Conservation (phyloP, 1,140 invertebrate genomes). For the Drosophila burlai region DNA sequence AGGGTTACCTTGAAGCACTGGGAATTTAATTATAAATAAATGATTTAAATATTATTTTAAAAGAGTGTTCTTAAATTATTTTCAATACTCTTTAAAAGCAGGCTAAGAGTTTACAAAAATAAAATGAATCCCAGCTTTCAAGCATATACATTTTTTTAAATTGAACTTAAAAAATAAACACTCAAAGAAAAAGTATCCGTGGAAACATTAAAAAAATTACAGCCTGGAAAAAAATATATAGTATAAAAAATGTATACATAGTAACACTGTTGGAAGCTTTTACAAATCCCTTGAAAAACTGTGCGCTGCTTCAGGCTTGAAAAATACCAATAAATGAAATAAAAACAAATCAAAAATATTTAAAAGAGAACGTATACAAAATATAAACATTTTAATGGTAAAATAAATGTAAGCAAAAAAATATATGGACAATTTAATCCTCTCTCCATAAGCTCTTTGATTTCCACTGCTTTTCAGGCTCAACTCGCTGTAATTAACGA, state of each 20-base stretch:
- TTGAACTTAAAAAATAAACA: neutral
- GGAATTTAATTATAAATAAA: too few species aligned
- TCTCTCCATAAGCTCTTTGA: neutral
- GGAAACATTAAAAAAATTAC: neutral
- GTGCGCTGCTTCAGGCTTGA: neutral
- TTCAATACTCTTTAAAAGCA: neutral
- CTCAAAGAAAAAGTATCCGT: neutral
- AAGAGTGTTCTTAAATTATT: neutral
- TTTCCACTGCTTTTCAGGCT: neutral
- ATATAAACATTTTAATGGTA: neutral
- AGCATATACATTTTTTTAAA: neutral
- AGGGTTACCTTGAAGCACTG: too few species aligned
- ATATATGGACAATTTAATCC: neutral
- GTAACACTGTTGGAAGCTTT: neutral
- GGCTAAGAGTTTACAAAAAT: too few species aligned
- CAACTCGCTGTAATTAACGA: constrained; percentile 2
- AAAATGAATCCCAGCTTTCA: neutral
- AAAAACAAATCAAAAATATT: neutral
- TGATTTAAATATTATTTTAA: neutral
- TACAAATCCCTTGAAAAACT: neutral
- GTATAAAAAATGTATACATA: too few species aligned
- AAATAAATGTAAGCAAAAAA: neutral
- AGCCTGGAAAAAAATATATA: neutral
- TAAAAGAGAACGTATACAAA: neutral
- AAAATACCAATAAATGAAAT: neutral